Conservation (phyloP, 2,113 vertebrate genomes). For the Syngnathus typhle region DNA sequence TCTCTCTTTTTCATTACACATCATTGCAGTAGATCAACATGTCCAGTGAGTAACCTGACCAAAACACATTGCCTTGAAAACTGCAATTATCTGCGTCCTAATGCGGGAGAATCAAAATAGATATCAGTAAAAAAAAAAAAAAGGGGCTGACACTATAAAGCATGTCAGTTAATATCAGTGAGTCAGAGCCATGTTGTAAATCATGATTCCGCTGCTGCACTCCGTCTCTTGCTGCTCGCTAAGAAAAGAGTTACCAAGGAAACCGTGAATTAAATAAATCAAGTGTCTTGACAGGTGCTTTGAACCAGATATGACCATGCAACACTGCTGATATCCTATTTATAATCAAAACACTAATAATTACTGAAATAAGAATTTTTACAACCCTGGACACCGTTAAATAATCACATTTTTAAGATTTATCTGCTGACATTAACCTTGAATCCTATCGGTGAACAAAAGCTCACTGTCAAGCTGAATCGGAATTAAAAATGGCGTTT, state of each 20-base stretch:
- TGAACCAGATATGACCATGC: constrained; percentile 30
- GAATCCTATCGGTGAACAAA: neutral
- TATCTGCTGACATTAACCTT: constrained; percentile 1
- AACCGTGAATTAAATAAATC: constrained; percentile 67
- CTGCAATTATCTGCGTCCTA: constrained; percentile 65
- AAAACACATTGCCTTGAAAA: constrained; percentile 68
- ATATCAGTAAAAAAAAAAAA: constrained; percentile 30
- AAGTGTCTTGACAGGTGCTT: constrained; percentile 57
- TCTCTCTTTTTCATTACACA: constrained; percentile 22
- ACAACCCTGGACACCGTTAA: no score
- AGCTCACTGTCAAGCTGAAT: neutral
- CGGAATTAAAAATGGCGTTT: neutral
- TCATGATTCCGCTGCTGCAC: constrained; percentile 57
- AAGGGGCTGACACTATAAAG: constrained; percentile 47
- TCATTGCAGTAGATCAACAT: constrained; percentile 55
- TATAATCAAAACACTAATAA: neutral
- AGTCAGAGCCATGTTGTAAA: constrained; percentile 64
- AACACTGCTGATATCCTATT: constrained; percentile 24
- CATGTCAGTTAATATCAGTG: constrained; percentile 63
- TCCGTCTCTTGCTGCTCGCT: constrained; percentile 60
- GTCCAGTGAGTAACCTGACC: constrained; percentile 44
- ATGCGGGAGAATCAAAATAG: constrained; percentile 56
- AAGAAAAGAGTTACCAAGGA: constrained; percentile 68
- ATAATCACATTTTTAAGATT: neutral
- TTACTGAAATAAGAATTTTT: neutral